Evolutionary conservation across 2,113 vertebrate genomes (phyloP).

Genomic region (Myocastor coypus): DNA sequence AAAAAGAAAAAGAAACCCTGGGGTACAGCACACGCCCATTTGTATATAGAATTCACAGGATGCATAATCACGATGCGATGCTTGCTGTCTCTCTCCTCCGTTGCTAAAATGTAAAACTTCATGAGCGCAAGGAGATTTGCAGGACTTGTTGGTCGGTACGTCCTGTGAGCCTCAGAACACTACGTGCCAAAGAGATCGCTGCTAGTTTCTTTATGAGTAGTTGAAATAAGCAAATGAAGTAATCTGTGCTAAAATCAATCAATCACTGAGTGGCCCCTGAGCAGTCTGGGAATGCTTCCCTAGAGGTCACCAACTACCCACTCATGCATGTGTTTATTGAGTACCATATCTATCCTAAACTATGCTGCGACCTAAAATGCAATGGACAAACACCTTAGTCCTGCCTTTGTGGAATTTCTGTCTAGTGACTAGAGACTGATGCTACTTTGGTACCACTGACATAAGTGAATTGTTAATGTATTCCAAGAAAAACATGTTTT

Average conservation of each 20-base stretch:
- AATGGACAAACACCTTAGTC: neutral
- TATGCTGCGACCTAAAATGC: neutral
- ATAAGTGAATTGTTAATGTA: neutral
- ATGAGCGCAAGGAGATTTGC: neutral
- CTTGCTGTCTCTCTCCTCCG: neutral
- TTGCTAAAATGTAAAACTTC: neutral
- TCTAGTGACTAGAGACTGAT: neutral
- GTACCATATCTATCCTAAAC: neutral
- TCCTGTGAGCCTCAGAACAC: neutral
- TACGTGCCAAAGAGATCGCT: neutral
- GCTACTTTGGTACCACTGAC: neutral
- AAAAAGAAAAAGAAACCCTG: too few species aligned
- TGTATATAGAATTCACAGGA: neutral
- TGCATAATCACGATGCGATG: neutral
- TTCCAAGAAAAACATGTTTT: neutral
- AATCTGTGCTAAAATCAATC: neutral
- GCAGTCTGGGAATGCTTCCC: neutral
- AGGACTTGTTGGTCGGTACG: neutral
- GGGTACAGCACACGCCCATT: neutral
- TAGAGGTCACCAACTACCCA: neutral
- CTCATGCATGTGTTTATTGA: neutral
- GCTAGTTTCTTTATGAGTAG: neutral
- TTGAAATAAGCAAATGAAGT: constrained; percentile 24
- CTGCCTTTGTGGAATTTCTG: neutral
- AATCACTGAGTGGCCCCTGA: neutral